These are phyloP conservation scores for Gymnoscelis rufifasciata DNA, from an alignment of 2,888 invertebrate species.

Conservation along the genomic window DNA sequence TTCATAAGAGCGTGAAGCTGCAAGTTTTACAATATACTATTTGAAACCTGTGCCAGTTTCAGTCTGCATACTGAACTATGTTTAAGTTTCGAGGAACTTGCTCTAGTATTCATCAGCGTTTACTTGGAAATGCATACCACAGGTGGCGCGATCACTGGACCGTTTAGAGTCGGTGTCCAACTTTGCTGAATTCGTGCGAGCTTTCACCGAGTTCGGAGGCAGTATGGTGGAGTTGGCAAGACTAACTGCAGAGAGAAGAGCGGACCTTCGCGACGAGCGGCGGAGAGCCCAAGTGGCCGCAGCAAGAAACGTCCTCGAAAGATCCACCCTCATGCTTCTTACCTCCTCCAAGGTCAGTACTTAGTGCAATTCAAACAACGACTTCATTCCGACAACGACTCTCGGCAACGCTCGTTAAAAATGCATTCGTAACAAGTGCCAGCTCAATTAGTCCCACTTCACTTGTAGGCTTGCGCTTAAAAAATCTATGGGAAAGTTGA, in stretches of 20 bases:
- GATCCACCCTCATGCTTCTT: conserved; percentile 97
- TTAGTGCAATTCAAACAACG: conserved; percentile 18
- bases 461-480: conserved; percentile 2
- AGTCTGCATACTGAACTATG: conserved; percentile 18
- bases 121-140: conserved; percentile 31
- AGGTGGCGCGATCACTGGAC: conserved; percentile 90
- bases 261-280: conserved; percentile 94
- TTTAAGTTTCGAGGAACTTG: conserved; percentile 28
- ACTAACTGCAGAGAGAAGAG: conserved; percentile 89
- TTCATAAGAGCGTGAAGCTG: conserved; percentile 11
- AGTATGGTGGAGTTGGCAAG: conserved; percentile 99
- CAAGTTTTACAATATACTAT: conserved; percentile 17
- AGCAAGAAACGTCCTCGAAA: conserved; percentile 95
- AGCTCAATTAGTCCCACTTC: conserved; percentile 6
- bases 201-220: conserved; percentile 98
- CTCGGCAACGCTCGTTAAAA: conserved; percentile 1
- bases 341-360: conserved; percentile 93
- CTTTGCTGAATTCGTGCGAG: conserved; percentile 98
- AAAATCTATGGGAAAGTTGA: neutral
- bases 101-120: conserved; percentile 23
- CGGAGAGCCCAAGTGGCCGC: conserved; percentile 97
- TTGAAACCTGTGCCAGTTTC: conserved; percentile 21
- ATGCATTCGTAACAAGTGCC: conserved; percentile 3
- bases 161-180: conserved; percentile 92
- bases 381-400: conserved; percentile 1